Evolutionary conservation across 2,113 vertebrate species (phyloP).

Genomic region (Hippopotamus amphibius): DNA sequence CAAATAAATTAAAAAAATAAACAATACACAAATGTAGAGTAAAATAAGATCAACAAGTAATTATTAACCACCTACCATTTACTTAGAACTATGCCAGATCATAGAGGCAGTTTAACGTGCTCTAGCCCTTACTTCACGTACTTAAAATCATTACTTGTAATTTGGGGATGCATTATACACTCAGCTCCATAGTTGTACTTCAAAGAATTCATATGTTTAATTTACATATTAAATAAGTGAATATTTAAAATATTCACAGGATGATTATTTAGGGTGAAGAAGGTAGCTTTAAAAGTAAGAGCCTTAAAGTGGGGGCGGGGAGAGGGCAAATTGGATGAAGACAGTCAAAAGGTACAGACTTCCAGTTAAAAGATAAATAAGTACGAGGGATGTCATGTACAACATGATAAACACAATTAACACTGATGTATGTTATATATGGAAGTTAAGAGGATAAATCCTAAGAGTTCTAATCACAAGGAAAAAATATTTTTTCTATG

Average conservation of each 20-base stretch:
- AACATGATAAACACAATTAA: neutral
- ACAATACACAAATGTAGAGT: neutral
- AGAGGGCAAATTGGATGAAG: neutral
- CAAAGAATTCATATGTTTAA: neutral
- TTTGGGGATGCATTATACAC: neutral
- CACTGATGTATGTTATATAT: neutral
- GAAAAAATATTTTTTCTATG: neutral
- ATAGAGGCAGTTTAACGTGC: neutral
- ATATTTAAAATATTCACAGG: neutral
- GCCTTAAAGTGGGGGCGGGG: accelerated
- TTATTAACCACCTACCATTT: neutral
- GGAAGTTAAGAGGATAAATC: neutral
- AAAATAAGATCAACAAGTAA: neutral
- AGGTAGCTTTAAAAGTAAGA: neutral
- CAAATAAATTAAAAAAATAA: too few relatives aligned
- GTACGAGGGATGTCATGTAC: neutral
- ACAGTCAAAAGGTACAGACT: neutral
- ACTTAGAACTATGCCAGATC: neutral
- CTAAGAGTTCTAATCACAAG: neutral
- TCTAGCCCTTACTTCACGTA: neutral
- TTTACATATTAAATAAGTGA: too few relatives aligned
- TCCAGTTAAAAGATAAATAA: neutral
- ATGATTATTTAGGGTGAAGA: neutral
- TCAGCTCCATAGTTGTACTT: neutral
- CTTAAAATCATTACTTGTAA: neutral